Evolutionary conservation across 1,140 invertebrate species (phyloP), one percentile per base, ranked within the genome.

Genomic region (Sitobion miscanthi): DNA sequence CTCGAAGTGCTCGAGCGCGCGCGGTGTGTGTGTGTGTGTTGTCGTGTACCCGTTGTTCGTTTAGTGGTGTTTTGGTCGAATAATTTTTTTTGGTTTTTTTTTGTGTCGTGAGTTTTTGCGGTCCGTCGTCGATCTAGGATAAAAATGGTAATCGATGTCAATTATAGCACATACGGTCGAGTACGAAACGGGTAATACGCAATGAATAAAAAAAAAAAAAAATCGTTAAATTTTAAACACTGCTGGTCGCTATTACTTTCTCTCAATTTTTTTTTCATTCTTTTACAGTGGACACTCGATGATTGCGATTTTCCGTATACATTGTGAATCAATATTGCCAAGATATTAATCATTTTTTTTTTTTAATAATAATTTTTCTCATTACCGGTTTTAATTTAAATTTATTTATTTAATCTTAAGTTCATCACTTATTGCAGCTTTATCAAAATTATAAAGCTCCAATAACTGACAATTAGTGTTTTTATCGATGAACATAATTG

Each of bases 141-240:
- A 35, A 77, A 77, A 77, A 77, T 77, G 62, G 62, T 77, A 77
- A 77, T 77, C 62, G 62, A 77, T 77, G 30, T 77, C 62, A 77
- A n/a, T 77, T 77, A n/a, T 77, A 77, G 62, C 62, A 77, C 62
- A 77, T 77, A 77, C 62, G 62, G 62, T 77, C 62, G 62, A 77
- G 62, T 77, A 77, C 62, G 62, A 77, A 77, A 77, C 62, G 62
- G 62, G 62, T 77, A 77, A 77, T 77, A 77, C 30, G 62, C 30
- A 77, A 77, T n/a, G 62, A 77, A 77, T 17, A 30, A n/a, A n/a
- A 77, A 77, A 77, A 77, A 77, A n/a, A 77, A 77, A 77, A 77
- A n/a, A 77, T 6, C 30, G 30, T 77, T 69, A n/a, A n/a, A 77
- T 14, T 77, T 77, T 77, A 35, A 77, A 77, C 62, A 20, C 62